These are phyloP conservation scores for Mus spretus DNA, from an alignment of 2,797 vertebrate genomes.

Conservation along the genomic window DNA sequence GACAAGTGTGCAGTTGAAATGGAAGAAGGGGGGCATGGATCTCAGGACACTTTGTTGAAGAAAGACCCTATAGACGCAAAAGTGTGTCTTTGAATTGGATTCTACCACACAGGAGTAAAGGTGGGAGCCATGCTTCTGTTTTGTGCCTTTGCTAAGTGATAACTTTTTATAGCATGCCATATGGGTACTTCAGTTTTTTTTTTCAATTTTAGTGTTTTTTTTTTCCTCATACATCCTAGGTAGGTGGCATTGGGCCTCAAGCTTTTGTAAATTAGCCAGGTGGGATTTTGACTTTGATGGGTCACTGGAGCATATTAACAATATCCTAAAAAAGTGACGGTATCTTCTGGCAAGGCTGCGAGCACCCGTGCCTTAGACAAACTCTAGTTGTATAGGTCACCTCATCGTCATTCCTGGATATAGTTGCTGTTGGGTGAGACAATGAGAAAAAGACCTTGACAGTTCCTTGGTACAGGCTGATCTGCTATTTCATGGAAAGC, in stretches of 20 bases:
- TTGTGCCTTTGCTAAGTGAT: constrained; percentile 68
- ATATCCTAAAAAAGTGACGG: constrained; percentile 67
- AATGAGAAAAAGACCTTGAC: constrained; percentile 45
- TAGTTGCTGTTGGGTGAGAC: constrained; percentile 7
- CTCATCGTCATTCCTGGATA: background rate
- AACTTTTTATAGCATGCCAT: constrained; percentile 69
- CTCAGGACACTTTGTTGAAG: background rate
- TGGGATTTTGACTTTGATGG: constrained; percentile 78
- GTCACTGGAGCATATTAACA: constrained; percentile 74
- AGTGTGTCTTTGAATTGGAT: background rate
- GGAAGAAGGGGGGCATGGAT: background rate
- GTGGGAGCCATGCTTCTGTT: background rate
- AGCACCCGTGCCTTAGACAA: constrained; percentile 58
- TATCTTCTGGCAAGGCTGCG: constrained; percentile 52
- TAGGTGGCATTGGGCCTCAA: constrained; percentile 72
- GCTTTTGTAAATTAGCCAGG: constrained; percentile 80
- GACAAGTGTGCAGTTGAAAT: background rate
- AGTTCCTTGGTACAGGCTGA: background rate
- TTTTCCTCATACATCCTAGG: constrained; percentile 41
- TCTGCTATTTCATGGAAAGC: background rate
- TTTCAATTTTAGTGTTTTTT: constrained; percentile 59
- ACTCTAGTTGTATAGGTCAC: background rate
- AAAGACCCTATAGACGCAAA: background rate
- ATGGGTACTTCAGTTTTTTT: constrained; percentile 58
- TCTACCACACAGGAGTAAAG: constrained; percentile 15